Conservation (phyloP, 2,888 invertebrate species). For the Polia nebulosa region DNA sequence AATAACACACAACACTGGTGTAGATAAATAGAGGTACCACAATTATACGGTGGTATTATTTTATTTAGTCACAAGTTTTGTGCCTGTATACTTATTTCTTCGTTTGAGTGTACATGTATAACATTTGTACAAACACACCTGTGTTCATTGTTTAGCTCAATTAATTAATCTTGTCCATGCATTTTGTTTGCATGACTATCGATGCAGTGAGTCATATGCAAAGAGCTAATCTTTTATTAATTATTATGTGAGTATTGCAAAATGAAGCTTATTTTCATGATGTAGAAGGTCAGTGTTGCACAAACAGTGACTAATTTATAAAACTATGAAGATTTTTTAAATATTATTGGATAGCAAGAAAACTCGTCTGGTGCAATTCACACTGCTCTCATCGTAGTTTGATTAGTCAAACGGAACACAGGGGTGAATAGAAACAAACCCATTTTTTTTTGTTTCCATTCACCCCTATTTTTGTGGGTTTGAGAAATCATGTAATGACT, state of each 20-base stretch:
- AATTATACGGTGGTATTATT: not conserved
- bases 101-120: constrained; percentile 12
- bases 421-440: too few relatives aligned
- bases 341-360: not conserved
- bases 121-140: constrained; percentile 33
- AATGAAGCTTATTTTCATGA: not conserved
- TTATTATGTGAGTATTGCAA: constrained; percentile 1
- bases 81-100: not conserved
- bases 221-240: constrained; percentile 6
- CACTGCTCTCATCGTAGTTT: too few relatives aligned
- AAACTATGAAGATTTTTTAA: not conserved
- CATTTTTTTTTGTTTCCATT: too few relatives aligned
- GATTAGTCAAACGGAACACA: too few relatives aligned
- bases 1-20: too few relatives aligned
- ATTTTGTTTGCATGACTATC: constrained; percentile 24
- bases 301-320: not conserved
- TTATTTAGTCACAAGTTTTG: not conserved
- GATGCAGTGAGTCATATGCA: constrained; percentile 9
- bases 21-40: too few relatives aligned
- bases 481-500: too few relatives aligned
- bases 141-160: constrained; percentile 40
- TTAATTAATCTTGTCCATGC: constrained; percentile 37
- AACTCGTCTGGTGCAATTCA: too few relatives aligned
- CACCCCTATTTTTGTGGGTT: too few relatives aligned
- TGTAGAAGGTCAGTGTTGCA: not conserved